Evolutionary conservation across 1,140 invertebrate genomes (phyloP), one percentile per base, ranked within the genome.

Genomic region (Zophobas morio): DNA sequence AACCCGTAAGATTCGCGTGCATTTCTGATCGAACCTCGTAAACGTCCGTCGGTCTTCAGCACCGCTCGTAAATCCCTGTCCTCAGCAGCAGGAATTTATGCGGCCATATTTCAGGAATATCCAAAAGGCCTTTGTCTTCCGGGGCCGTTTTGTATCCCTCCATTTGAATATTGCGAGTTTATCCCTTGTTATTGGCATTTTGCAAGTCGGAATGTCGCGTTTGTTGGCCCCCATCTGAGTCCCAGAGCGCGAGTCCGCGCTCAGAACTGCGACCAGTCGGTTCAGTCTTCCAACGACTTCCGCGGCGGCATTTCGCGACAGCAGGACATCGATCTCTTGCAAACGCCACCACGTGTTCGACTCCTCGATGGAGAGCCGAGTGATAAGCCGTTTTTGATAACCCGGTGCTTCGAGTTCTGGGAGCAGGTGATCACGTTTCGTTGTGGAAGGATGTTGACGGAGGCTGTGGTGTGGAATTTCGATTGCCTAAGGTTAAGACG

Each of bases 151-250:
- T 4, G 4, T 4, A 51, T 5, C 57, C 60, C 39, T 66, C 60
- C 37, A 66, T 66, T 66, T 66, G 60, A 66, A 66, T 66, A 66
- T 66, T 66, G 60, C 60, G 60, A 66, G 60, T 66, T 66, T 40
- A 66, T 66, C 60, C 60, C 39, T 66, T 66, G 60, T 66, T 66
- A 66, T 66, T 66, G 60, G 60, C 60, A 66, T 66, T 66, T 66
- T 42, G 60, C 37, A 42, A 42, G 60, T 66, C 60, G 60, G 60
- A 66, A 66, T 66, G 60, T 66, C 60, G 60, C 60, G 60, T 66
- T 66, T 66, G 60, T 66, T 66, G 60, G 60, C 60, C 60, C 60
- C 60, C 60, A 42, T 63, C 57, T 46, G 42, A 46, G 6, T 51
- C 49, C 49, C 49, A 63, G 60, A 66, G 60, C 60, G 60, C 60